Base-by-base conservation (phyloP, 2,113 vertebrate genomes). In the Podarcis raffonei region DNA sequence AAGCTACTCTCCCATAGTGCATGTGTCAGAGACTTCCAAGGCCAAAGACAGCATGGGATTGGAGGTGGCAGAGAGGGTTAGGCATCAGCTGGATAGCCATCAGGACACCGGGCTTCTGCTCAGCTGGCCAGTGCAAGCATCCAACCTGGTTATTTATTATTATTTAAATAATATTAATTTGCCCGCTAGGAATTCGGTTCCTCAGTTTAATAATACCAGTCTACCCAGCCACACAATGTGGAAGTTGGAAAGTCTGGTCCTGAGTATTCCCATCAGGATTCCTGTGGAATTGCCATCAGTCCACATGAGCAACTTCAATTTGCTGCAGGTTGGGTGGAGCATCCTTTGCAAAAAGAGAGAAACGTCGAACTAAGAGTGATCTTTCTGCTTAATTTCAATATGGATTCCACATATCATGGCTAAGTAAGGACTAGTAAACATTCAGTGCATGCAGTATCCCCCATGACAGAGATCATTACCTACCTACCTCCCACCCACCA, bases 1-100 rank as follows among this genome's bases (percentile, higher is more conserved):
- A 85, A 85, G 88, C 77, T 81, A 81, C 68, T 89, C 66, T 74
- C 84, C 59, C 68, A 12, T 75, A 76, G 71, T 69, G 84, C 57
- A 37, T 69, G 78, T n/a, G 25, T 66, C 71, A 90, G 79, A 65
- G 8, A 66, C 71, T 53, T 86, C 71, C 39, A 32, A 68, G 68
- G 74, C 53, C 76, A 85, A 85, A 86, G 84, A 77, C 11, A 59
- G 69, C 39, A 42, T 62, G 62, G 84, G 39, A 78, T 32, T 53
- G 48, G 37, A 69, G 53, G 25, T n/a, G 68, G 42, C 53, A n/a
- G 53, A 53, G 7, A 22, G 57, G 39, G 66, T 12, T 7, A n/a
- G 11, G 18, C 25, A 53, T 48, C 25, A n/a, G 27, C 27, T 68
- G 71, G 42, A 66, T 57, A 57, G 72, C 25, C 72, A 74, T 42